A percentile compares a stretch with the other conserved stretches of the same genome.
These are phyloP conservation scores for Turnix velox DNA, from an alignment of 2,113 vertebrate genomes.

Conservation along the genomic window DNA sequence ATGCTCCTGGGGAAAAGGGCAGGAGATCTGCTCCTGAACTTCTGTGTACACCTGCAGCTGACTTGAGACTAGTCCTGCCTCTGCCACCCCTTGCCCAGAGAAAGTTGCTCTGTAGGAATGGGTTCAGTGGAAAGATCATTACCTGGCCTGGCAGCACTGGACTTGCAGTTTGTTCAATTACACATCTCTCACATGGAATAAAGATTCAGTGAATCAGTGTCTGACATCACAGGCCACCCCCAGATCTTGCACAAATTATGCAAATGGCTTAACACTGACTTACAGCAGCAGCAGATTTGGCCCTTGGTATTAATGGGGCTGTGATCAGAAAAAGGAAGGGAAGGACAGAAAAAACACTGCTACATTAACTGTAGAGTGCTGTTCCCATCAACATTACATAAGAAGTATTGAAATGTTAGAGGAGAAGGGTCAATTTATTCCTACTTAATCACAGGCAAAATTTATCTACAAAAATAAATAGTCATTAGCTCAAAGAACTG, in stretches of 20 bases:
- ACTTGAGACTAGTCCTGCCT: background rate
- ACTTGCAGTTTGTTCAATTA: background rate
- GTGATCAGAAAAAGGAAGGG: background rate
- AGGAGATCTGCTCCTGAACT: background rate
- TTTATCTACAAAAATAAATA: constrained; percentile 28
- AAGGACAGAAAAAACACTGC: background rate
- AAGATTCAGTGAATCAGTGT: background rate
- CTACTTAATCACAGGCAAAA: constrained; percentile 40
- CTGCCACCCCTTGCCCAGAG: background rate
- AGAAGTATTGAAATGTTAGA: constrained; percentile 16
- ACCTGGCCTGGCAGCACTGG: background rate
- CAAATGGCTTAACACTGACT: background rate
- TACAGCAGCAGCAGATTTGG: background rate
- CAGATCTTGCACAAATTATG: background rate
- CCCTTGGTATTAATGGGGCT: background rate
- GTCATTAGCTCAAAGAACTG: background rate
- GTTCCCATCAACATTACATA: constrained; percentile 10
- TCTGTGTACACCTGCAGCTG: background rate
- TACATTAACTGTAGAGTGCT: background rate
- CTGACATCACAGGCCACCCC: background rate
- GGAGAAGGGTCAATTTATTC: constrained; percentile 31
- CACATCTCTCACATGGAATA: background rate
- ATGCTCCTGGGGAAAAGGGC: background rate
- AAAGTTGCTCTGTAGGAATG: background rate
- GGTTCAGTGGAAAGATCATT: background rate